Percentiles rank a stretch among this genome's conserved stretches.
Conservation (phyloP, 2,797 vertebrate species). For the Sebastiscus tertius region DNA sequence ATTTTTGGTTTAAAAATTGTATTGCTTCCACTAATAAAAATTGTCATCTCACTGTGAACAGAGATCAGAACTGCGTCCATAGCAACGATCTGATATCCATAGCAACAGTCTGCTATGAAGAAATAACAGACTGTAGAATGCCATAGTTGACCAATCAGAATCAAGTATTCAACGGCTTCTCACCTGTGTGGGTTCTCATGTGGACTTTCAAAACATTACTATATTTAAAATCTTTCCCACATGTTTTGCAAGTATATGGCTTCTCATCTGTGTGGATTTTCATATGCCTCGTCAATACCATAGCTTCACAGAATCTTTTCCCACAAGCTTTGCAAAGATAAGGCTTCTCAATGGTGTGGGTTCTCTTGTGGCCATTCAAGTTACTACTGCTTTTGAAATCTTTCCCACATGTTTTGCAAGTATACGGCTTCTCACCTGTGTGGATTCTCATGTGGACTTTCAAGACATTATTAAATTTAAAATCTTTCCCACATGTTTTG, state of each 20-base stretch:
- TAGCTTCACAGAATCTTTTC: not conserved
- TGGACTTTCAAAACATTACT: too few species aligned
- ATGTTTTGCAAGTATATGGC: not conserved
- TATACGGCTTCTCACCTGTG: not conserved
- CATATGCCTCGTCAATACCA: not conserved
- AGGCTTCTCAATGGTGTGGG: not conserved
- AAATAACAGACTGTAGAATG: too few species aligned
- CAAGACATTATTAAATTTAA: not conserved
- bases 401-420: not conserved
- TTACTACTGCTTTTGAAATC: not conserved
- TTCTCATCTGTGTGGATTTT: not conserved
- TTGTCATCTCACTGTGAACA: too few species aligned
- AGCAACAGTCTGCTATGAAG: too few species aligned
- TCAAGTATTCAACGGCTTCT: not conserved
- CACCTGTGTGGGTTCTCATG: not conserved
- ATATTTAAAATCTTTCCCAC: too few species aligned
- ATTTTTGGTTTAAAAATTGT: too few species aligned
- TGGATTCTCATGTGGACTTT: not conserved
- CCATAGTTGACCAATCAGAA: too few species aligned
- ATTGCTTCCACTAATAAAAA: too few species aligned
- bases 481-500: not conserved
- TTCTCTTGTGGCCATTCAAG: not conserved
- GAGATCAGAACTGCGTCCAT: too few species aligned
- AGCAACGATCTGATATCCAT: too few species aligned
- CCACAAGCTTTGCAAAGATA: not conserved